Evolutionary conservation across 2,797 vertebrate species (phyloP).

Genomic region (Cephalopachus bancanus): DNA sequence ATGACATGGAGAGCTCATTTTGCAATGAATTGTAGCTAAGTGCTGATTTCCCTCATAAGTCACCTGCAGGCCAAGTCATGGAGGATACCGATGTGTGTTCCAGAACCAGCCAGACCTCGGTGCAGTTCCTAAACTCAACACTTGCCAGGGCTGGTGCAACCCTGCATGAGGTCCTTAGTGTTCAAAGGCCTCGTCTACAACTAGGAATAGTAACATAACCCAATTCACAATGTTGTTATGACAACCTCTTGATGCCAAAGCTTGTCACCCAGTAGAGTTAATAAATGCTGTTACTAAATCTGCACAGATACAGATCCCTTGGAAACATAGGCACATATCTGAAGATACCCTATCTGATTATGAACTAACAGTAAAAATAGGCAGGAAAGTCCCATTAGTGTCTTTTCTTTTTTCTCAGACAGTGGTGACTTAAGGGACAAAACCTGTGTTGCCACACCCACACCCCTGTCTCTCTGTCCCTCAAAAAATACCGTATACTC

Average conservation of each 20-base stretch:
- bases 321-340: neutral
- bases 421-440: neutral
- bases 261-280: neutral
- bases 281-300: neutral
- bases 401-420: neutral
- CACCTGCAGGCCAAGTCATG: neutral
- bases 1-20: neutral
- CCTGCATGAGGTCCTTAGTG: neutral
- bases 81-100: neutral
- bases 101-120: neutral
- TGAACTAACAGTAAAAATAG: neutral
- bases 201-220: neutral
- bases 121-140: neutral
- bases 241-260: neutral
- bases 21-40: neutral
- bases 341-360: neutral
- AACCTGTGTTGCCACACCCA: neutral
- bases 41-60: neutral
- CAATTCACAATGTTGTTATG: neutral
- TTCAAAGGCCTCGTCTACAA: neutral
- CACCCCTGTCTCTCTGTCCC: neutral
- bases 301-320: neutral
- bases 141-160: neutral
- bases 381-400: neutral
- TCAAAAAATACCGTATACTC: neutral